These are phyloP conservation scores for Pangasius larnaudii DNA, from an alignment of 2,797 vertebrate genomes.

Conservation along the genomic window DNA sequence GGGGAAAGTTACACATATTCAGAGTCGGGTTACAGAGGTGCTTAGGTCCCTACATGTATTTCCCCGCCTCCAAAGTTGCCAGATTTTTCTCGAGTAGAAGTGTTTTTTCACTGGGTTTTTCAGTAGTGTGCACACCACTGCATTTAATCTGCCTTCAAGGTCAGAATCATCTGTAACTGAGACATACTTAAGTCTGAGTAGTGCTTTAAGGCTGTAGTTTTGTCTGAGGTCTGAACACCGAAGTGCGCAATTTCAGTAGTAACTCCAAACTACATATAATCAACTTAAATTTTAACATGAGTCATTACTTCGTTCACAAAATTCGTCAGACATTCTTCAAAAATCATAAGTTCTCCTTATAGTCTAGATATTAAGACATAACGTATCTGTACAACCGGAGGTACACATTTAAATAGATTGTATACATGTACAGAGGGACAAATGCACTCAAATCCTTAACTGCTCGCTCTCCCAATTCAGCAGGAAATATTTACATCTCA, in stretches of 20 bases:
- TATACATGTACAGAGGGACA: background rate
- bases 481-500: slow-evolving; percentile 34
- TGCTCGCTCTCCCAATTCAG: background rate
- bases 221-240: background rate
- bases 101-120: background rate
- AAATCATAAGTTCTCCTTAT: background rate
- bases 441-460: background rate
- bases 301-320: too few relatives aligned
- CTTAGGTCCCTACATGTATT: background rate
- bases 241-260: background rate
- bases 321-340: background rate
- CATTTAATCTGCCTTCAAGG: background rate
- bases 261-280: background rate
- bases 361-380: background rate
- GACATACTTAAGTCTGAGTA: background rate
- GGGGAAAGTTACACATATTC: background rate
- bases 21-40: too few relatives aligned
- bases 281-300: background rate
- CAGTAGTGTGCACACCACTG: too few relatives aligned
- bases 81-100: background rate
- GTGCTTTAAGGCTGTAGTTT: background rate
- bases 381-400: background rate
- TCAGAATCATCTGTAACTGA: background rate
- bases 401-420: background rate
- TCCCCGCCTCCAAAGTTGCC: background rate